A percentile compares a stretch with the other conserved stretches of the same genome.
Conservation (phyloP, 2,797 vertebrate species). For the Anisognathus igniventris region DNA sequence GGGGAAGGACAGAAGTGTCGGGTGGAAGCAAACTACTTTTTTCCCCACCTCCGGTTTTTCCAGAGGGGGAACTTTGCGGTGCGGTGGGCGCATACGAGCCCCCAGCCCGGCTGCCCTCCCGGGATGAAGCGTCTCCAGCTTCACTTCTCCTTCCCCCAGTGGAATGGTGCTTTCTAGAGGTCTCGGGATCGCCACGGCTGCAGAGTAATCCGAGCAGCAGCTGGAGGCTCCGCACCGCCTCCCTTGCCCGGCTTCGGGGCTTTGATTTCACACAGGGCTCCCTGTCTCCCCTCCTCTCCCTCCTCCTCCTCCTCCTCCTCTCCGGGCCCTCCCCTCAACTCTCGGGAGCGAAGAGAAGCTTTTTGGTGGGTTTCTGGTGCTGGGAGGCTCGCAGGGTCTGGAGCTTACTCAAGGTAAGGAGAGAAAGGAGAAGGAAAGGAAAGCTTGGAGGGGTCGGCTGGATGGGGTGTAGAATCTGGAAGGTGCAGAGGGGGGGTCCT, state of each 20-base stretch:
- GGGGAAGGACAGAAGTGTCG: background rate
- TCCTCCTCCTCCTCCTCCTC: background rate
- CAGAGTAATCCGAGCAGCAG: slow-evolving; percentile 50
- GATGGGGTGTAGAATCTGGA: background rate
- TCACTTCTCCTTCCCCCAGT: background rate
- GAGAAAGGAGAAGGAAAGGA: background rate
- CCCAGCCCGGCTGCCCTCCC: background rate
- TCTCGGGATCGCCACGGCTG: slow-evolving; percentile 42
- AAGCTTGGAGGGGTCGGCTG: background rate
- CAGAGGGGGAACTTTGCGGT: background rate
- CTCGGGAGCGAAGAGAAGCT: background rate
- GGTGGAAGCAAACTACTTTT: background rate
- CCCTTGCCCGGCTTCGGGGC: slow-evolving; percentile 1
- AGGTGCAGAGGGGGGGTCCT: background rate
- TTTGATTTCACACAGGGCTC: slow-evolving; percentile 25
- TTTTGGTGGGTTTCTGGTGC: background rate
- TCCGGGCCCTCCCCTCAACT: background rate
- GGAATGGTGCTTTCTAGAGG: background rate
- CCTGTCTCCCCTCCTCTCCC: background rate
- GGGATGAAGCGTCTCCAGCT: background rate
- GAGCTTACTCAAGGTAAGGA: background rate
- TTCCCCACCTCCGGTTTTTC: background rate
- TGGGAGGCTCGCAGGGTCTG: background rate
- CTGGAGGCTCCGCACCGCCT: slow-evolving; percentile 50
- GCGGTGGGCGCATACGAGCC: background rate